These are phyloP conservation scores for Drosophila gaucha DNA, from an alignment of 2,888 invertebrate species.

Conservation along the genomic window DNA sequence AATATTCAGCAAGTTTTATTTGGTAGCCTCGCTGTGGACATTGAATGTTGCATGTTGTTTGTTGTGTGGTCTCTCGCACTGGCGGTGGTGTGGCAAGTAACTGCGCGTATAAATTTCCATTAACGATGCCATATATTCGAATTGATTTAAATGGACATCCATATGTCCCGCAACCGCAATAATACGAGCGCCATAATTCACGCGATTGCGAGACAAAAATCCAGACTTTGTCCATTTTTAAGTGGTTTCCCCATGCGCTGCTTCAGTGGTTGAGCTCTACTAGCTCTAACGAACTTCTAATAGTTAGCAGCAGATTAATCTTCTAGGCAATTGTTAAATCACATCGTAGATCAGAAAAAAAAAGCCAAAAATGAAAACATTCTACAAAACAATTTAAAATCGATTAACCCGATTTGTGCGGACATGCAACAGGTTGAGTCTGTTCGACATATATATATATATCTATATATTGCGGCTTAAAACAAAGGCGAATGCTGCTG, in stretches of 20 bases:
- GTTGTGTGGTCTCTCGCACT: conserved; percentile 33
- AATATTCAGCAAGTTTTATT: conserved; percentile 76
- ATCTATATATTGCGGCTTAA: conserved; percentile 66
- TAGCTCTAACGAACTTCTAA: conserved; percentile 76
- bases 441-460: conserved; percentile 20
- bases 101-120: conserved; percentile 80
- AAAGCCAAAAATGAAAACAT: conserved; percentile 81
- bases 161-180: conserved; percentile 72
- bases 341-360: neutral
- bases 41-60: conserved; percentile 31
- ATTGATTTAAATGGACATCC: conserved; percentile 82
- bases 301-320: conserved; percentile 71
- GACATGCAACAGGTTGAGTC: conserved; percentile 81
- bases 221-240: neutral
- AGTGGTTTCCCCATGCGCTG: neutral
- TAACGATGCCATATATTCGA: conserved; percentile 79
- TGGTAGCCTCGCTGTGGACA: conserved; percentile 55
- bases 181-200: conserved; percentile 65
- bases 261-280: neutral
- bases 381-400: conserved; percentile 83
- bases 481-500: conserved; percentile 73
- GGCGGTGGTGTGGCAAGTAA: conserved; percentile 50
- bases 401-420: conserved; percentile 83
- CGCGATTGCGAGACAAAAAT: conserved; percentile 41
- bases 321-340: conserved; percentile 34